Base-by-base conservation (phyloP, 2,888 invertebrate species). In the Itoplectis maculator region DNA sequence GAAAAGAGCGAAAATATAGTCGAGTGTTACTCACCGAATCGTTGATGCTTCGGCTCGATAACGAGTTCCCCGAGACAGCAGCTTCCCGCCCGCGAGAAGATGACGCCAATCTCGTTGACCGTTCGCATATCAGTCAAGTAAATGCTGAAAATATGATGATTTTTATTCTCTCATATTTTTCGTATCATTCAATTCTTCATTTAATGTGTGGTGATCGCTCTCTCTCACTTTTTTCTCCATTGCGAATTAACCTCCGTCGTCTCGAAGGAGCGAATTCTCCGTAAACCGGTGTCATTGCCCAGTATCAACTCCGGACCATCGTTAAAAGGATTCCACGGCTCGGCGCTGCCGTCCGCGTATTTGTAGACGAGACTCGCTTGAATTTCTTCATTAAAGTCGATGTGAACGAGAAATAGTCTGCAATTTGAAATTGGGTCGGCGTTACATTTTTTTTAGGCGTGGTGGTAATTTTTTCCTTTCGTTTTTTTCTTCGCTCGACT, bases 91-190 rank as follows among this genome's bases (percentile, higher is more conserved):
- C 42, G 70, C 3, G 86, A 68, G 54, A 92, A 88, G 1, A 88
- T 86, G 2, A 92, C 79, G 0, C 92, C 92, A 37, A 92, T 90
- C 81, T 92, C 92, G 61, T 91, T 87, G 18, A 91, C 88, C n/a
- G 89, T 89, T 66, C 81, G 89, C 78, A 91, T 65, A 72, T 88
- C 87, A 0, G 91, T 90, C n/a, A 81, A 81, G 74, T 89, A 91
- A 18, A 87, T 81, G 42, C 90, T 92, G 79, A 13, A 82, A 85
- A 72, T 59, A 73, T 70, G 35, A 73, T 51, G 35, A 9, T 23
- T 7, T 15, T n/a, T 23, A 35, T 40, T 37, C 15, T 18, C 29
- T 29, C 29, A 29, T 29, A 3, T 29, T 29, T 5, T 29, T 29
- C 29, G 29, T 5, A 3, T 29, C 29, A 3, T 29, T 23, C n/a